Conservation (phyloP, 2,797 vertebrate genomes). For the Chaetodon trifasciatus region DNA sequence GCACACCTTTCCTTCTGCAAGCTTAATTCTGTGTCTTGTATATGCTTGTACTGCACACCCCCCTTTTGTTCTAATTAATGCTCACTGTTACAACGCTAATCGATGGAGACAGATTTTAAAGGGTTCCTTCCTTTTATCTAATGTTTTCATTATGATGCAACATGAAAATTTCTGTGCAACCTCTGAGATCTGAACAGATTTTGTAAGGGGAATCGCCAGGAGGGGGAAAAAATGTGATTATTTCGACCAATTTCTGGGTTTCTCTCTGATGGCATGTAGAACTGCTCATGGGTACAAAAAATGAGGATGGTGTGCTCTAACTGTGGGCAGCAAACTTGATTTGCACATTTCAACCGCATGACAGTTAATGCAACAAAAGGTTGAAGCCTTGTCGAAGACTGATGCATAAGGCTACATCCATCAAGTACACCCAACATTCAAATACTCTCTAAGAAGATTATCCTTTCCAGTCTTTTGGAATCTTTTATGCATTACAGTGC, state of each 20-base stretch:
- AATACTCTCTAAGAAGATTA: constrained; percentile 50
- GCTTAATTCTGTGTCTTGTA: constrained; percentile 38
- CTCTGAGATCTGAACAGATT: constrained; percentile 76
- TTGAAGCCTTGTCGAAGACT: constrained; percentile 27
- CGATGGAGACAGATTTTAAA: constrained; percentile 67
- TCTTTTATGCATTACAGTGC: constrained; percentile 31
- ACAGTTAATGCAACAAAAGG: constrained; percentile 55
- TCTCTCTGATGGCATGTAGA: constrained; percentile 49
- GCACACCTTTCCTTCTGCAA: constrained; percentile 35
- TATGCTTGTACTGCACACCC: constrained; percentile 21
- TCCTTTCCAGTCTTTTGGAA: constrained; percentile 36
- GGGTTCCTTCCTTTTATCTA: constrained; percentile 72
- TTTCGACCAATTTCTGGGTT: constrained; percentile 64
- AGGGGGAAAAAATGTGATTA: constrained; percentile 69
- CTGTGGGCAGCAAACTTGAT: constrained; percentile 45
- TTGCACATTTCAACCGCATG: constrained; percentile 41
- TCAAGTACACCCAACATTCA: constrained; percentile 53
- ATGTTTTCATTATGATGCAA: constrained; percentile 80
- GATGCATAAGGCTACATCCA: constrained; percentile 30
- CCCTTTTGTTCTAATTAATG: constrained; percentile 72
- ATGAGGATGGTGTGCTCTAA: constrained; percentile 28
- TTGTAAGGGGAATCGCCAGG: constrained; percentile 53
- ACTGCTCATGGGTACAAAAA: constrained; percentile 45
- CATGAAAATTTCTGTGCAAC: constrained; percentile 77
- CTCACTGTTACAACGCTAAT: constrained; percentile 57